Conservation (phyloP, 2,797 vertebrate species). For the Gallirallus australis region DNA sequence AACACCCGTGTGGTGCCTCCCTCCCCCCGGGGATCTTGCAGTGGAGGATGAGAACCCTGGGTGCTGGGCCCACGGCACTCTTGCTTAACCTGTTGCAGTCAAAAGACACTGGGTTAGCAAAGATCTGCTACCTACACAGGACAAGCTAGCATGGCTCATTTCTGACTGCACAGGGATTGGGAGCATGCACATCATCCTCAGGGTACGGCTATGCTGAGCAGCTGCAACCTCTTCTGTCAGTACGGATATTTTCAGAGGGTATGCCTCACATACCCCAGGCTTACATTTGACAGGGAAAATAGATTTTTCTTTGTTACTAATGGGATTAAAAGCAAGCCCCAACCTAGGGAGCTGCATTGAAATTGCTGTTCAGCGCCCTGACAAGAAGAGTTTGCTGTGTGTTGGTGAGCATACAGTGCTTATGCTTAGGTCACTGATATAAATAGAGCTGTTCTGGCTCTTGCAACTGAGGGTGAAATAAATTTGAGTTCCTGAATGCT, state of each 20-base stretch:
- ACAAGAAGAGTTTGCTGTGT: conserved; percentile 4
- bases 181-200: background rate
- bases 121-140: background rate
- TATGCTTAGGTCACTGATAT: background rate
- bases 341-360: background rate
- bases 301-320: conserved; percentile 40
- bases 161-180: background rate
- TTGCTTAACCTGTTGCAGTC: background rate
- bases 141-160: accelerated
- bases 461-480: background rate
- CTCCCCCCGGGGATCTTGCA: accelerated
- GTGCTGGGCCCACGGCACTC: background rate
- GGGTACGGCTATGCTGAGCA: background rate
- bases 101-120: background rate
- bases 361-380: background rate
- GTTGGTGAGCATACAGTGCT: background rate
- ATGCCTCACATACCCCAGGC: background rate
- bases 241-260: background rate
- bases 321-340: conserved; percentile 32
- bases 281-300: conserved; percentile 18
- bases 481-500: conserved; percentile 25
- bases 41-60: background rate
- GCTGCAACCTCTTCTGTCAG: conserved; percentile 1
- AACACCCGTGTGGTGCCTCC: accelerated
- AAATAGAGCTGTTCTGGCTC: conserved; percentile 52